Percentiles rank a stretch among this genome's conserved stretches.
Evolutionary conservation across 2,888 invertebrate species (phyloP).

Genomic region (Nycteola revayana): DNA sequence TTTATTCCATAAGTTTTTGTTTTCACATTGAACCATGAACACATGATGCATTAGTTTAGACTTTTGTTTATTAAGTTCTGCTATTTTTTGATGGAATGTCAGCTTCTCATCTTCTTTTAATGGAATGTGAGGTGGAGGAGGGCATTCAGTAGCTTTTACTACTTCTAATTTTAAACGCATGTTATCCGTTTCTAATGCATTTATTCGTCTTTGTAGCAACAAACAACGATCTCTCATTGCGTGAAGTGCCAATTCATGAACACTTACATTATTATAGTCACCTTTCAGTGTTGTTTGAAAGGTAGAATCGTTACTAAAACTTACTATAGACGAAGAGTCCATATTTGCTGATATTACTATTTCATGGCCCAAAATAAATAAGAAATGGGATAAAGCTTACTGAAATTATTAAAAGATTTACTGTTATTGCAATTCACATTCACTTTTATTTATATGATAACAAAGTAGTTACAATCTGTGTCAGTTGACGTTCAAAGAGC

Average conservation of each 20-base stretch:
- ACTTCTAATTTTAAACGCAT: constrained; percentile 79
- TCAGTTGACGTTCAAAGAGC: too few species aligned
- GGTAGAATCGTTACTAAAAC: constrained; percentile 74
- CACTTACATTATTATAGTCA: constrained; percentile 76
- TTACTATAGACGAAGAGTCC: constrained; percentile 75
- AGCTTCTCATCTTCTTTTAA: constrained; percentile 71
- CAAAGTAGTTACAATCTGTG: too few species aligned
- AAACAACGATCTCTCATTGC: constrained; percentile 92
- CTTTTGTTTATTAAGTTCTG: constrained; percentile 88
- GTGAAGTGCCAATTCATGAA: constrained; percentile 88
- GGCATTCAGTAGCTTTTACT: constrained; percentile 48
- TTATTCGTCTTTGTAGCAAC: constrained; percentile 86
- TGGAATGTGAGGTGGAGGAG: constrained; percentile 53
- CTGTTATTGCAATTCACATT: too few species aligned
- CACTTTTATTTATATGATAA: too few species aligned
- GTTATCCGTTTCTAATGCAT: constrained; percentile 89
- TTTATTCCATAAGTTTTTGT: constrained; percentile 89
- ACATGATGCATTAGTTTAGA: constrained; percentile 89
- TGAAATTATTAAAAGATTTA: too few species aligned
- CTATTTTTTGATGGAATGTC: constrained; percentile 83
- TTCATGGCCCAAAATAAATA: too few species aligned
- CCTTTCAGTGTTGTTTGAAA: constrained; percentile 68
- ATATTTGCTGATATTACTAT: too few species aligned
- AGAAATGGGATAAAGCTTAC: too few species aligned
- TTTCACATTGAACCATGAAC: constrained; percentile 91